These are phyloP conservation scores for Phenganax subtilis DNA, from an alignment of 92 coral and sea anemone genomes.

Conservation along the genomic window DNA sequence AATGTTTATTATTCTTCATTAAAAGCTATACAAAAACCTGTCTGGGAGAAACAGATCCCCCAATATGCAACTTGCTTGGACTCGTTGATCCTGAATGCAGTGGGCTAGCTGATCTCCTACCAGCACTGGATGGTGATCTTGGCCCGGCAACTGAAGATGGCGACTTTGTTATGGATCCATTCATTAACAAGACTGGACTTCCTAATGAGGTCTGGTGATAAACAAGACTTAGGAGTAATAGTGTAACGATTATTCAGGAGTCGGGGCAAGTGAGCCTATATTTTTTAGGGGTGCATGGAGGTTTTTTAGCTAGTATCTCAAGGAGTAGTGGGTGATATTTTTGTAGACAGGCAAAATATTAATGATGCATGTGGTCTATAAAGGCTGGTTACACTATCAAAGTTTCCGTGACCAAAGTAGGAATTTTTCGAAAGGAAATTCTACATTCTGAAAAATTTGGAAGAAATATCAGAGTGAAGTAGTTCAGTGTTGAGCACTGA, in stretches of 20 bases:
- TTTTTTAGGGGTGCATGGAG: background rate
- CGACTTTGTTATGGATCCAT: conserved; percentile 51
- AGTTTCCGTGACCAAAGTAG: no score
- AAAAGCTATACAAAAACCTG: conserved; percentile 53
- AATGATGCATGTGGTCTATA: no score
- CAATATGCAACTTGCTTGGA: conserved; percentile 59
- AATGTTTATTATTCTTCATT: no score
- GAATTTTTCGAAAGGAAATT: no score
- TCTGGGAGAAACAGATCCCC: conserved; percentile 65
- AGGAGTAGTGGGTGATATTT: no score
- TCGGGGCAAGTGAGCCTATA: background rate
- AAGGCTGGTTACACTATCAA: no score
- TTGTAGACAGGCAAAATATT: no score
- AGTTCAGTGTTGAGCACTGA: no score
- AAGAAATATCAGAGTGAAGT: no score
- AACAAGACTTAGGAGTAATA: background rate
- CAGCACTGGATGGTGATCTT: conserved; percentile 60
- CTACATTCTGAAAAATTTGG: no score
- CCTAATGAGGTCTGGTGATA: conserved; percentile 33
- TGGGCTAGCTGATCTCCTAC: conserved; percentile 59
- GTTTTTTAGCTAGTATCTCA: no score
- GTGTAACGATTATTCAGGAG: background rate
- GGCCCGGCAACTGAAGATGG: conserved; percentile 48
- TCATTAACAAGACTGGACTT: conserved; percentile 62
- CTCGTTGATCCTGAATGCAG: conserved; percentile 49